These are phyloP conservation scores for Harpegnathos saltator DNA, from an alignment of 1,140 invertebrate species.

Conservation along the genomic window DNA sequence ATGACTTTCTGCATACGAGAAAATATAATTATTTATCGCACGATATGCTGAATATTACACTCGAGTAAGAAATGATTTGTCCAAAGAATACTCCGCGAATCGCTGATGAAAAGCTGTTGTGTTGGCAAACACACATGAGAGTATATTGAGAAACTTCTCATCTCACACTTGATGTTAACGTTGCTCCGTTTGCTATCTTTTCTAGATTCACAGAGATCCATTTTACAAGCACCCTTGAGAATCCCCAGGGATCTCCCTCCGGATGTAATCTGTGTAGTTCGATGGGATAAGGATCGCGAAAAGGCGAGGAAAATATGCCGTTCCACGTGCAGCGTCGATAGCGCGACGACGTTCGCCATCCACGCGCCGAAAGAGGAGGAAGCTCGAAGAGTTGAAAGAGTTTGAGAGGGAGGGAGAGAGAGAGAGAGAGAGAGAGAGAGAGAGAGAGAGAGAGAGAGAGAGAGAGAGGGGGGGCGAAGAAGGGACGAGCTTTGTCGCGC, in stretches of 20 bases:
- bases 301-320: slow-evolving; percentile 40
- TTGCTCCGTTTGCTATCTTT: not conserved
- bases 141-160: not conserved
- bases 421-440: not conserved
- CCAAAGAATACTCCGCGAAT: not conserved
- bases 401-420: not conserved
- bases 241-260: slow-evolving; percentile 18
- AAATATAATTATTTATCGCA: no score
- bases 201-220: not conserved
- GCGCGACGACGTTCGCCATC: not conserved
- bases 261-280: slow-evolving; percentile 37
- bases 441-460: not conserved
- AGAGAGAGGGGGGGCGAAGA: not conserved
- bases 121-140: not conserved
- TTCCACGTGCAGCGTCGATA: slow-evolving; percentile 24
- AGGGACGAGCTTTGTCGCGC: slow-evolving; percentile 76
- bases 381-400: not conserved
- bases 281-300: slow-evolving; percentile 34
- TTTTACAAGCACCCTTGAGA: slow-evolving; percentile 15
- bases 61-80: not conserved
- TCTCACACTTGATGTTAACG: not conserved
- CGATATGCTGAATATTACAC: not conserved
- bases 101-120: not conserved
- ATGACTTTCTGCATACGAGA: no score
- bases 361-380: not conserved